These are phyloP conservation scores for Hippocampus barbouri DNA, from an alignment of 2,113 vertebrate genomes.

Conservation along the genomic window DNA sequence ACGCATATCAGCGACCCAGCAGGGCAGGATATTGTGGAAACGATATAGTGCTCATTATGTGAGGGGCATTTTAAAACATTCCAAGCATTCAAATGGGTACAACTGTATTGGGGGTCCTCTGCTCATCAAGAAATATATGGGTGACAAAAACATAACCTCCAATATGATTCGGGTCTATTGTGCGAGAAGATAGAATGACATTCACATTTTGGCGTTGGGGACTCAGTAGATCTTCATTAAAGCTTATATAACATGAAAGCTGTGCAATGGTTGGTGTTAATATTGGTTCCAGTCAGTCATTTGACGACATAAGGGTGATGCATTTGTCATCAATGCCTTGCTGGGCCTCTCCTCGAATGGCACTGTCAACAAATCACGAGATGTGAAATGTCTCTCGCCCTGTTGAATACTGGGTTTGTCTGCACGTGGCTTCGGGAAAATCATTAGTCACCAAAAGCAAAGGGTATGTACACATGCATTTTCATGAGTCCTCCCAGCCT, in stretches of 20 bases:
- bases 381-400: conserved; percentile 50
- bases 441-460: conserved; percentile 13
- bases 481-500: background rate
- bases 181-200: background rate
- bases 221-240: background rate
- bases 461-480: background rate
- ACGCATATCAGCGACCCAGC: too few species aligned
- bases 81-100: too few species aligned
- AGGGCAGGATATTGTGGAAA: too few species aligned
- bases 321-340: conserved; percentile 51
- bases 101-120: too few species aligned
- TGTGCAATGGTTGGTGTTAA: conserved; percentile 5
- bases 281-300: conserved; percentile 6
- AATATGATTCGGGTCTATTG: background rate
- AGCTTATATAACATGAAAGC: background rate
- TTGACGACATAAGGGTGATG: conserved; percentile 42
- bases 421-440: background rate
- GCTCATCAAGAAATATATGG: too few species aligned
- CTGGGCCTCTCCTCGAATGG: conserved; percentile 10
- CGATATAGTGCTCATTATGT: too few species aligned
- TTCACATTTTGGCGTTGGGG: background rate
- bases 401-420: conserved; percentile 28
- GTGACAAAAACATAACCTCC: background rate
- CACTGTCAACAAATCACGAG: conserved; percentile 28
- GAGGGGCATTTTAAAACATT: too few species aligned